Base-by-base conservation (phyloP, 2,888 invertebrate species). In the Idaea straminata region DNA sequence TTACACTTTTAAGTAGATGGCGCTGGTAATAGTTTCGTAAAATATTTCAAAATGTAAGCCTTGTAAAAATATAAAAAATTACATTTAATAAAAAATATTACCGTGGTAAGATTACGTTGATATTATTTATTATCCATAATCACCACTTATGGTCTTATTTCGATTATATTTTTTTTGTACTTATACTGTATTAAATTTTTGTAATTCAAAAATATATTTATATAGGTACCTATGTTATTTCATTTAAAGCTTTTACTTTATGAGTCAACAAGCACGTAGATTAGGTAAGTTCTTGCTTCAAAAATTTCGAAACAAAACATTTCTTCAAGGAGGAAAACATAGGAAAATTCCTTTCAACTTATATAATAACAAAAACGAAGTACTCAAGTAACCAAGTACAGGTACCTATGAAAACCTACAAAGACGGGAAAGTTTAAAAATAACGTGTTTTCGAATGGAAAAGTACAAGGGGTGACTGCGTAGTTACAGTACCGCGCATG, bases 401-500 rank as follows among this genome's bases (percentile, higher is more conserved):
- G 7, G 13, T 59, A 4, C 59, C 34, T 3, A 15, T 3, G 25
- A 59, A 59, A 34, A 25, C 59, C 34, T 59, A 13, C 34, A 16
- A 62, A 63, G 64, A 60, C 16, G n/a, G 15, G 59, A n/a, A 15
- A 4, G 10, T 63, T 13, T 7, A 61, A 60, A 61, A 7, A 34
- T 61, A 38, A 59, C 25, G 7, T 47, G 47, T 47, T 16, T 62
- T 61, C 25, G 63, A 69, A 69, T 59, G 69, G 64, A 63, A 67
- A 67, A 64, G 67, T 64, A 65, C 65, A 65, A 47, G 15, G 25
- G 34, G 59, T 25, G 34, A 38, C 65, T 82, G 80, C 84, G 85
- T 80, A 83, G 80, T 75, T 73, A 66, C 35, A 25, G 25, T 57
- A 75, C 61, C 61, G 79, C 91, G 91, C 91, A 79, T 84, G 91